Evolutionary conservation across 2,888 invertebrate genomes (phyloP), one percentile per base, ranked within the genome.

Genomic region (Sarcophaga variegata): DNA sequence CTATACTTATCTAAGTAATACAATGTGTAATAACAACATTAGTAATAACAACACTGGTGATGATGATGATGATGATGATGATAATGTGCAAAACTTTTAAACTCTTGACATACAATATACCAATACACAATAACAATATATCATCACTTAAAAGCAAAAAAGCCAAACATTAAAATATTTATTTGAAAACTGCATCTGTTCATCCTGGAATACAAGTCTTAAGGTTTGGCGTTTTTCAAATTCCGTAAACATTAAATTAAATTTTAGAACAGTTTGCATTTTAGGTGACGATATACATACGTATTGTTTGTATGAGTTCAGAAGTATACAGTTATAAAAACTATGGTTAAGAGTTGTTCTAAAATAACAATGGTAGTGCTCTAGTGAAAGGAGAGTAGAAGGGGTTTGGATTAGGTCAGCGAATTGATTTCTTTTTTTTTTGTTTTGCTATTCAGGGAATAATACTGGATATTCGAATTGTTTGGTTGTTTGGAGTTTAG

Each of bases 11-110:
- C 37, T 37, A 37, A 37, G 37, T 37, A 37, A 37, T 37, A 10
- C 37, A 54, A 17, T 12, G 49, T 54, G 17, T 54, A 54, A 54
- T 17, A 54, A 54, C 17, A 54, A 54, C 54, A 54, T 4, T 54
- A 17, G 54, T 54, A 17, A 54, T 54, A 49, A 49, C 49, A 49
- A 49, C 49, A 14, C 37, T 37, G 37, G 10, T 37, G 37, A 37
- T 37, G 37, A 10, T 8, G 8, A 37, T 37, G 37, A 37, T 37
- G 37, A 37, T 37, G 37, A 37, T 37, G 37, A 37, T 69, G 62
- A 63, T 63, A 63, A 49, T 63, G 64, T 80, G 69, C 47, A 79
- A 79, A 49, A 74, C n/a, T 74, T 79, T 37, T 74, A 62, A 77
- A 69, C 37, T 49, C 25, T 45, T 67, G 27, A 25, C 60, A 67